Evolutionary conservation across 1,140 invertebrate genomes (phyloP), one percentile per base, ranked within the genome.

Genomic region (Trachelipus rathkii): DNA sequence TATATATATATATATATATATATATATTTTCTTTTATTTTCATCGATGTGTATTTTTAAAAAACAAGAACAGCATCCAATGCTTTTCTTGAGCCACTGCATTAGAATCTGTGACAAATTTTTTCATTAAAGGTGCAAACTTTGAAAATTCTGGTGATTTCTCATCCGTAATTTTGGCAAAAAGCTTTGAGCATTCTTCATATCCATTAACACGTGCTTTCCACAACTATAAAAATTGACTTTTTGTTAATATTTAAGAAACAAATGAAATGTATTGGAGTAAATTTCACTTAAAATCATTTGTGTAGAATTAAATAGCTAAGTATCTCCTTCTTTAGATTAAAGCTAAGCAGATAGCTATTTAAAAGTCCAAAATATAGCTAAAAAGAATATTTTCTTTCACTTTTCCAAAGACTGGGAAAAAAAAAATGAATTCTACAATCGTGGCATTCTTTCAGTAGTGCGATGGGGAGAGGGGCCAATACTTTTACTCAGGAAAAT

Each of bases 51-150:
- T 82, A 87, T 96, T 97, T 85, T 97, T 93, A 0, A 97, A 89
- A 87, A 19, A 92, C 91, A 24, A 97, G 84, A 0, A 93, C 91
- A 15, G 95, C 95, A 84, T 97, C 95, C 78, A 99, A 85, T 43
- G 94, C 97, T 88, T 96, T 84, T 98, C 96, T 85, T 97, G 95
- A 0, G 95, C 95, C 43, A 93, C 90, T 50, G 92, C 95, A 92
- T 98, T 98, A 77, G 91, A 95, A 84, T 99, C 97, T 8, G 89
- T 87, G 0, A 98, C 95, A 89, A 98, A 95, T 85, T 98, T 98
- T 84, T 97, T 97, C 46, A 98, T 89, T n/a, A 97, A 86, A 6
- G 92, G 91, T 0, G 93, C 85, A 86, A 92, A 98, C 85, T 95
- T 96, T 76, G 89, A 91, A 89, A 95, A 98, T 84, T 98, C 95